These are phyloP conservation scores for Gasterosteus nipponicus DNA, from an alignment of 2,113 vertebrate genomes.

Conservation along the genomic window DNA sequence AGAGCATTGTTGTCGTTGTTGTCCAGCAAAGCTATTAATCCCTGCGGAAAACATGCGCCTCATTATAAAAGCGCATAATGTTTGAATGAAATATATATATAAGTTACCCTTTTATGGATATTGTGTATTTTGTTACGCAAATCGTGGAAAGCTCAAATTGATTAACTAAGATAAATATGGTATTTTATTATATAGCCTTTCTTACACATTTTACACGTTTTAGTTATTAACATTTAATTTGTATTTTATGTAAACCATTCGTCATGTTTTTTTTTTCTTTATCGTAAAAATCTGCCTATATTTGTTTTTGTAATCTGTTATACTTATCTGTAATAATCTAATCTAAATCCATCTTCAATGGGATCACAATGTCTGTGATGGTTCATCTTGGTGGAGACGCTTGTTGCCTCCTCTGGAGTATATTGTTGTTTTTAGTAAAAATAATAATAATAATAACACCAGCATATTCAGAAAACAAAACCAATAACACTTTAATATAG, in stretches of 20 bases:
- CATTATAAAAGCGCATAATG: conserved; percentile 16
- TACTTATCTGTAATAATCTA: background rate
- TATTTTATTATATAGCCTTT: background rate
- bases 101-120: background rate
- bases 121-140: background rate
- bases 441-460: conserved; percentile 37
- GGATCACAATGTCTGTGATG: background rate
- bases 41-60: conserved; percentile 44
- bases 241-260: background rate
- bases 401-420: background rate
- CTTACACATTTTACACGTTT: background rate
- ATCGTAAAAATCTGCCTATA: background rate
- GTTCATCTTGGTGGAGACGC: background rate
- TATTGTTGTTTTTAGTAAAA: conserved; percentile 21
- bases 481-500: conserved; percentile 98
- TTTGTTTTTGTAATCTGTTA: background rate
- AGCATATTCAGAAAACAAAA: conserved; percentile 81
- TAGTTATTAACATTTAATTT: background rate
- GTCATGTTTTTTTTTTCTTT: background rate
- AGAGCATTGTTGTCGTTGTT: conserved; percentile 57
- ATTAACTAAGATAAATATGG: background rate
- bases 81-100: background rate
- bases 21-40: conserved; percentile 70
- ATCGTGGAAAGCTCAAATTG: background rate
- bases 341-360: background rate